These are phyloP conservation scores for Mellilla xanthometata DNA, from an alignment of 2,888 invertebrate genomes.

Conservation along the genomic window DNA sequence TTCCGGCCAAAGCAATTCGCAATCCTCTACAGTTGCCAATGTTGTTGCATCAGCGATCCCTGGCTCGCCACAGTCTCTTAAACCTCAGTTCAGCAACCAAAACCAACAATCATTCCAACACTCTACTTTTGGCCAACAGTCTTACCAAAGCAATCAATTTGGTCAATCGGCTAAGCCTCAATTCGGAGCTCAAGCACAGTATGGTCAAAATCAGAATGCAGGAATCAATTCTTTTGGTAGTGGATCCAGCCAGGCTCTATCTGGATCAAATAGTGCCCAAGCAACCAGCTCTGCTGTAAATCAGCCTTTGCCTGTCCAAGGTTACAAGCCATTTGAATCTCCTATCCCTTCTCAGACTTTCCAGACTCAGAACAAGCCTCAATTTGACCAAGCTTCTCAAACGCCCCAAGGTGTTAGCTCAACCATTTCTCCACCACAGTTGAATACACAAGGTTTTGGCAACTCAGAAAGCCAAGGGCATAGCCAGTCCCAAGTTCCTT, in stretches of 20 bases:
- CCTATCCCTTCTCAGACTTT: background rate
- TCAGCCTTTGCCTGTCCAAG: constrained; percentile 2
- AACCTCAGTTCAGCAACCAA: constrained; percentile 21
- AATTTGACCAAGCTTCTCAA: constrained; percentile 15
- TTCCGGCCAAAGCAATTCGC: constrained; percentile 5
- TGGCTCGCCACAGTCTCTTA: constrained; percentile 1
- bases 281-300: constrained; percentile 6
- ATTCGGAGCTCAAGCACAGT: constrained; percentile 26
- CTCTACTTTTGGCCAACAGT: constrained; percentile 17
- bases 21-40: constrained; percentile 3
- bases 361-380: constrained; percentile 11
- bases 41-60: constrained; percentile 3
- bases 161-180: constrained; percentile 29
- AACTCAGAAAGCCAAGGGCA: constrained; percentile 1
- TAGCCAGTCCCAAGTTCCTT: constrained; percentile 12
- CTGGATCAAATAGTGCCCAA: constrained; percentile 19
- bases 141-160: constrained; percentile 28
- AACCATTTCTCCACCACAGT: constrained; percentile 5
- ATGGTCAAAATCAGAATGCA: constrained; percentile 11
- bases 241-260: constrained; percentile 23
- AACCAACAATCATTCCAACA: constrained; percentile 14
- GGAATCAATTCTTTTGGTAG: constrained; percentile 11
- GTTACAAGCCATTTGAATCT: constrained; percentile 7
- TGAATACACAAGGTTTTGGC: background rate
- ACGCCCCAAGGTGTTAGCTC: constrained; percentile 5